These are phyloP conservation scores for Bradypus variegatus DNA, from an alignment of 2,797 vertebrate genomes.

Conservation along the genomic window DNA sequence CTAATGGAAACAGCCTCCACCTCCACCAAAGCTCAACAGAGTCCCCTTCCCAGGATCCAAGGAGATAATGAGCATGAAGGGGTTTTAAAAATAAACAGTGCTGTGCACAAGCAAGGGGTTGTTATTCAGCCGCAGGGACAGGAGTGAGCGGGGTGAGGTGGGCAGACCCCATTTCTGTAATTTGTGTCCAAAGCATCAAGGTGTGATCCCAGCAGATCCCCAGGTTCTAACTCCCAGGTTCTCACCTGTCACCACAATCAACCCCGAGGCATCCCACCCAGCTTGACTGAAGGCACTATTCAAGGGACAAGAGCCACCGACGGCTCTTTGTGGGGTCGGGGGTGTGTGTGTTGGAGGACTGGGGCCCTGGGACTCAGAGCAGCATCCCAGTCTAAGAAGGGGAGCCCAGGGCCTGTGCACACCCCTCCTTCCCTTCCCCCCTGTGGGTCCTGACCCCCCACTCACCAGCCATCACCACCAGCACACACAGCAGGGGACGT, in stretches of 20 bases:
- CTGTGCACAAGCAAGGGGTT: background rate
- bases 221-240: background rate
- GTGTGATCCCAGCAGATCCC: background rate
- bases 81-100: background rate
- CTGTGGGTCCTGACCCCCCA: background rate
- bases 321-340: background rate
- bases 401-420: rapidly evolving
- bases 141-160: background rate
- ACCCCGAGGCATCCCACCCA: background rate
- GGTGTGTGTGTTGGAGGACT: too few species aligned
- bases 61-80: background rate
- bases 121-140: background rate
- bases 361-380: background rate
- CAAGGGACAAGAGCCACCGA: background rate
- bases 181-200: background rate
- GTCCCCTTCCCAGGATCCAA: background rate
- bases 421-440: background rate
- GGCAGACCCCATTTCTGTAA: background rate
- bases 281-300: background rate
- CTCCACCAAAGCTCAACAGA: background rate
- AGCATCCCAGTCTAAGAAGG: background rate
- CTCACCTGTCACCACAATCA: background rate
- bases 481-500: slow-evolving; percentile 11
- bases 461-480: slow-evolving; percentile 56
- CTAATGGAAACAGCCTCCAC: background rate